A percentile compares a stretch with the other conserved stretches of the same genome.
Conservation (phyloP, 2,888 invertebrate genomes). For the Sphecodes monilicornis region DNA sequence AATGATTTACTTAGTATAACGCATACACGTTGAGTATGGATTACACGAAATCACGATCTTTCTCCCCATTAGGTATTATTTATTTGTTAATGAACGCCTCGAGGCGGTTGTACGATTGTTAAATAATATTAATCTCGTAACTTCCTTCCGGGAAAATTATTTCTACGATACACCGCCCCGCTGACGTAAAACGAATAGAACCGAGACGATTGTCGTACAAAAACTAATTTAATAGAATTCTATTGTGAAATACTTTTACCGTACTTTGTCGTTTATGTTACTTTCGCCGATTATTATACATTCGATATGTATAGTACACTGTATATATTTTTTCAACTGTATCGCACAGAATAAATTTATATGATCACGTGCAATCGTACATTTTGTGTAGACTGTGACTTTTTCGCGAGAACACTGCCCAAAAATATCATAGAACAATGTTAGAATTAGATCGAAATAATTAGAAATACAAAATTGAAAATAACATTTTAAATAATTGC, state of each 20-base stretch:
- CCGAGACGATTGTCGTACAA: background rate
- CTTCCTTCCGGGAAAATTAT: constrained; percentile 1
- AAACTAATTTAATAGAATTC: background rate
- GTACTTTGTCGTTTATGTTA: background rate
- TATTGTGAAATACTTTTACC: background rate
- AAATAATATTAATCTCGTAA: constrained; percentile 1
- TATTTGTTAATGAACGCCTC: constrained; percentile 32
- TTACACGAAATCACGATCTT: constrained; percentile 12
- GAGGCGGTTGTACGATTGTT: constrained; percentile 8
- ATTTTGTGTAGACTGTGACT: constrained; percentile 11
- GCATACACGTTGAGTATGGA: constrained; percentile 33
- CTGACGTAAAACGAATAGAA: background rate
- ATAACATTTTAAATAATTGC: too few species aligned
- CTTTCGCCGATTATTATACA: constrained; percentile 9
- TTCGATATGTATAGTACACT: constrained; percentile 30
- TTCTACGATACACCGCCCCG: background rate
- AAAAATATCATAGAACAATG: background rate
- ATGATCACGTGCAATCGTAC: constrained; percentile 32
- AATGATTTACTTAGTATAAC: constrained; percentile 48
- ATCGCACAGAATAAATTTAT: constrained; percentile 56
- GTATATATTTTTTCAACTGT: constrained; percentile 55
- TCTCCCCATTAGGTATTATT: constrained; percentile 27
- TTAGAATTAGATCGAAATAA: background rate
- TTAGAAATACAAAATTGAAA: too few species aligned
- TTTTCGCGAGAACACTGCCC: background rate